phyloP scores from a whole-genome alignment of 2,797 vertebrate genomes.

The Mormyrus proboscirostris region DNA sequence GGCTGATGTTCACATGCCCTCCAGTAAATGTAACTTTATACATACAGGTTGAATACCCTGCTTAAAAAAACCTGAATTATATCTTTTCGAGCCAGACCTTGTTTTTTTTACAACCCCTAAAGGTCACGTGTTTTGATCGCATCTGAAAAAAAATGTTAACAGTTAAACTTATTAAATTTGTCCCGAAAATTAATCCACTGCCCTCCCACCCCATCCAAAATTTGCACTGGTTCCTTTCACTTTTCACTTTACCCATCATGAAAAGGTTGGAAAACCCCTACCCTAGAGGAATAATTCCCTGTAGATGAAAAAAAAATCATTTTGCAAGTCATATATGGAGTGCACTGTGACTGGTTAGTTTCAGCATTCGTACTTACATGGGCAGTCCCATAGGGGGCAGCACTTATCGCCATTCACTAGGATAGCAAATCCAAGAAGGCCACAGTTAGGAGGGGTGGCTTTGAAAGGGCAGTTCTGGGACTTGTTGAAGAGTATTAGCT shows the following conservation, averaged over 20 bases:
- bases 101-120: neutral
- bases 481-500: conserved; percentile 84
- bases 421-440: conserved; percentile 80
- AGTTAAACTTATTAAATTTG: neutral
- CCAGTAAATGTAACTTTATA: neutral
- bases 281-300: neutral
- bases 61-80: neutral
- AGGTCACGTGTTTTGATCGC: neutral
- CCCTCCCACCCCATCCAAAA: neutral
- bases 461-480: conserved; percentile 81
- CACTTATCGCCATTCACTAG: conserved; percentile 86
- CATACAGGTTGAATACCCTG: neutral
- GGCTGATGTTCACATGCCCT: neutral
- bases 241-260: neutral
- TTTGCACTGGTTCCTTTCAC: neutral
- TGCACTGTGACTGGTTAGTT: neutral
- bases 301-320: neutral
- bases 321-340: neutral
- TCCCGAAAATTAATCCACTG: neutral
- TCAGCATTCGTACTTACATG: conserved; percentile 71
- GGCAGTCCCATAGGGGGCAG: conserved; percentile 91
- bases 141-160: neutral
- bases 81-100: neutral
- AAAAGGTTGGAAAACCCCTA: neutral
- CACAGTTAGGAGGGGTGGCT: conserved; percentile 73